phyloP scores from a whole-genome alignment of 2,797 vertebrate genomes.

The Remorina albescens region DNA sequence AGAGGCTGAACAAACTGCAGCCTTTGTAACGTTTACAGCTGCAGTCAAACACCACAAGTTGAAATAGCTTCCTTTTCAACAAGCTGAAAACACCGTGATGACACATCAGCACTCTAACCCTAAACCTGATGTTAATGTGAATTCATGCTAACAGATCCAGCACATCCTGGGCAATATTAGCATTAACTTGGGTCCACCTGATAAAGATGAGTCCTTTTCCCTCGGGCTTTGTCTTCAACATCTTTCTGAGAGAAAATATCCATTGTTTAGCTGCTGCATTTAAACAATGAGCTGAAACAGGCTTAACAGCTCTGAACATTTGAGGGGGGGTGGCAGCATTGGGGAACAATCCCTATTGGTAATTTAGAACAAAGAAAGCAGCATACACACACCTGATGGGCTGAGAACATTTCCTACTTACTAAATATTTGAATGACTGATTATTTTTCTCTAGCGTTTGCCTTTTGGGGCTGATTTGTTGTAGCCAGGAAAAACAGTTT shows the following conservation, averaged over 20 bases:
- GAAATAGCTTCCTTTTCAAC: no score
- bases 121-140: no score
- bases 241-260: neutral
- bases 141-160: neutral
- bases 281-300: conserved; percentile 1
- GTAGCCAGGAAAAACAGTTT: neutral
- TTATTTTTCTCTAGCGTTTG: neutral
- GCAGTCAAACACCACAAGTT: no score
- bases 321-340: neutral
- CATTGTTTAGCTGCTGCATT: neutral
- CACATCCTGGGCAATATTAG: neutral
- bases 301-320: neutral
- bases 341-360: neutral
- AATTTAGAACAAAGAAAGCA: neutral
- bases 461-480: neutral
- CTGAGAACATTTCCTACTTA: neutral
- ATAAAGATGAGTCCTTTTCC: neutral
- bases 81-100: no score
- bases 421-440: neutral
- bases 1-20: conserved; percentile 9
- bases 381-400: neutral
- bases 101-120: neutral
- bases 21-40: neutral
- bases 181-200: neutral
- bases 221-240: neutral